Base-by-base conservation (phyloP, 2,113 vertebrate genomes). In the Leptodactylus fuscus region DNA sequence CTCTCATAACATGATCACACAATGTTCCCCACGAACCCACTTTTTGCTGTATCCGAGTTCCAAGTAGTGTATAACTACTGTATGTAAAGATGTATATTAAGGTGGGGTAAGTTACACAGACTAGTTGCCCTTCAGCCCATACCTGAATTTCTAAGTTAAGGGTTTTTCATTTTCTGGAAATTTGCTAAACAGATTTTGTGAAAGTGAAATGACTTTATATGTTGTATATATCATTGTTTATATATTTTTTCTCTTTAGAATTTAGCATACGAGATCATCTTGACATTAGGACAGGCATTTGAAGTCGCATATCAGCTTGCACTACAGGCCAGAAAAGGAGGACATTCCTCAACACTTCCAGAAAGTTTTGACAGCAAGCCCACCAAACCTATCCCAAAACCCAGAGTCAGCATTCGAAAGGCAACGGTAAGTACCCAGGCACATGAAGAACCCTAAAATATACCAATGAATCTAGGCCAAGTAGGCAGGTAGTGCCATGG, bases 321-420 rank as follows among this genome's bases (percentile, higher is more conserved):
- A 29, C 96, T 99, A 76, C 98, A 99, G 89, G 98, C 97, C 74
- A 94, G 97, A 81, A 99, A 99, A 94, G 97, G 97, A 32, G 97
- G 97, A 18, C 97, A 99, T 67, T 98, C 97, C 34, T 98, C 97
- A 88, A 99, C 97, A 0, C 96, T 99, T 83, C 97, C 98, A 0
- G 98, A 99, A 91, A 99, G 97, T 94, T 99, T 99, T 82, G 98
- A 99, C 93, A 97, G 94, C 93, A 99, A 99, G 90, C 96, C 97
- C 85, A 95, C 95, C 93, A 99, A 99, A 88, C 98, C 98, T 60
- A 95, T 99, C 89, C 98, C 98, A 89, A 99, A 99, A 92, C 98
- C 98, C 75, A 96, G 98, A 1, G 94, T 97, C 90, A 99, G 98
- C 94, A 97, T 99, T 89, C 97, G 98, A 89, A 99, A 99, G 94